A percentile compares a stretch with the other conserved stretches of the same genome.
Conservation (phyloP, 1,140 invertebrate genomes). For the Drosophila lacteicornis region DNA sequence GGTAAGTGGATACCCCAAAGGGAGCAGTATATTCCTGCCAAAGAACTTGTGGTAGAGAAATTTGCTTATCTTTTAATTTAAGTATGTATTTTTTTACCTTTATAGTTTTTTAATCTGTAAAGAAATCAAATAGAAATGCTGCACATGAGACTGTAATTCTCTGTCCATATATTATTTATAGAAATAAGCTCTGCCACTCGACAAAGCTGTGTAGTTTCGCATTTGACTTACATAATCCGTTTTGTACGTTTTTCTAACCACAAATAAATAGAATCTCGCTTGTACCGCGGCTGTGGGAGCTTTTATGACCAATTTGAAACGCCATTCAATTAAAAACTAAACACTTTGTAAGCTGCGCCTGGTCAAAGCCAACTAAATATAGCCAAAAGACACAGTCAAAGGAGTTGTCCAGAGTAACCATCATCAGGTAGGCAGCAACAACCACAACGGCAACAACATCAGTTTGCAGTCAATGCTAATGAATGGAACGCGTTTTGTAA, state of each 20-base stretch:
- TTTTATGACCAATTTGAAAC: slow-evolving; percentile 36
- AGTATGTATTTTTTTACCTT: not conserved
- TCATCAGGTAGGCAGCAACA: slow-evolving; percentile 29
- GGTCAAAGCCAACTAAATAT: slow-evolving; percentile 50
- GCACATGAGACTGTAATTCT: not conserved
- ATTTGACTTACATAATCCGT: not conserved
- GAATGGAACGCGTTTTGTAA: slow-evolving; percentile 78
- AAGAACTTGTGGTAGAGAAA: not conserved
- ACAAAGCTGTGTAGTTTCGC: not conserved
- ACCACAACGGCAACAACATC: slow-evolving; percentile 26
- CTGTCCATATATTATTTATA: not conserved
- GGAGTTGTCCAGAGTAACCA: slow-evolving; percentile 38
- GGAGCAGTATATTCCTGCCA: not conserved
- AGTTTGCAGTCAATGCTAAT: slow-evolving; percentile 66
- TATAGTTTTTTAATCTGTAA: no score
- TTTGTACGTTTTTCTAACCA: not conserved
- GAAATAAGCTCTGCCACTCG: not conserved
- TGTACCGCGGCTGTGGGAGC: not conserved
- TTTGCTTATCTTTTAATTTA: not conserved
- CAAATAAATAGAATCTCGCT: not conserved
- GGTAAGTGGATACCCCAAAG: slow-evolving; percentile 24
- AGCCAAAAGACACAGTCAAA: slow-evolving; percentile 32
- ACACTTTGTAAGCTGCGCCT: slow-evolving; percentile 47
- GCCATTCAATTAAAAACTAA: slow-evolving; percentile 59
- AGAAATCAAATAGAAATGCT: no score